These are phyloP conservation scores for Rambutsinella grinnellia DNA, from an alignment of 2,888 invertebrate species.

Conservation along the genomic window DNA sequence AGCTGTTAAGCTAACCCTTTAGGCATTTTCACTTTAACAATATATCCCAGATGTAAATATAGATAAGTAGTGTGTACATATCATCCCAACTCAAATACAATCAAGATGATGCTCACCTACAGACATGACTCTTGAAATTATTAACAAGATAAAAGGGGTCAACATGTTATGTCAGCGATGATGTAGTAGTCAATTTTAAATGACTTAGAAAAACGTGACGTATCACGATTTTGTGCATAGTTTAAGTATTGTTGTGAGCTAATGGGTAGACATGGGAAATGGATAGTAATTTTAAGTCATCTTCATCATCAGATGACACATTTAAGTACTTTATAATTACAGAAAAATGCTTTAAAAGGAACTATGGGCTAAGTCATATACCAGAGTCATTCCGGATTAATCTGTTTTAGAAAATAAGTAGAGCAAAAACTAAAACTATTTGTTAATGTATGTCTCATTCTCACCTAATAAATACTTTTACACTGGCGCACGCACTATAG, in stretches of 20 bases:
- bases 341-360: no score
- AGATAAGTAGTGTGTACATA: not conserved
- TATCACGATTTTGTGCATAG: not conserved
- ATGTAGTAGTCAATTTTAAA: constrained; percentile 12
- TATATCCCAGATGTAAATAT: no score
- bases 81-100: not conserved
- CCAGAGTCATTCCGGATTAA: no score
- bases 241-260: not conserved
- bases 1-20: constrained; percentile 6
- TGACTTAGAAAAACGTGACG: constrained; percentile 11
- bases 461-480: no score
- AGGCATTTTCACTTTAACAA: no score
- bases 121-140: not conserved
- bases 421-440: no score
- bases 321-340: no score
- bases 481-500: not conserved
- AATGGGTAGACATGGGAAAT: not conserved
- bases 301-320: not conserved
- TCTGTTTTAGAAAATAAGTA: no score
- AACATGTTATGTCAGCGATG: constrained; percentile 33
- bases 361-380: no score
- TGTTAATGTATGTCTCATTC: no score
- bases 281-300: not conserved
- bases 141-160: constrained; percentile 47
- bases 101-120: not conserved